Evolutionary conservation across 2,888 invertebrate genomes (phyloP), one percentile per base, ranked within the genome.

Genomic region (Apotomis betuletana): DNA sequence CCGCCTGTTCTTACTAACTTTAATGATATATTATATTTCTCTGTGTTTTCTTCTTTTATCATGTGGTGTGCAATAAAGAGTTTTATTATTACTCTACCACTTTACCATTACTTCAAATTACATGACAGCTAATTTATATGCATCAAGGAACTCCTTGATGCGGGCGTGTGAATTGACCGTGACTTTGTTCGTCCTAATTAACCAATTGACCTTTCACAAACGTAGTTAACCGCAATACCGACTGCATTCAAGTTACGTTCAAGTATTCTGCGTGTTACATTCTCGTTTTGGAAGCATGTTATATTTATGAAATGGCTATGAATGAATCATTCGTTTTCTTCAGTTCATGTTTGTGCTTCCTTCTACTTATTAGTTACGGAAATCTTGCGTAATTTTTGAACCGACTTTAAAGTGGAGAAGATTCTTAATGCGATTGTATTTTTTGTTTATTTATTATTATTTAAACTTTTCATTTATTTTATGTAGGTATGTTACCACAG

Each of bases 171-270:
- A 54, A 57, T 38, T 3, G 63, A 36, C 69, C 69, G 10, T 69
- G 69, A 58, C 63, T 63, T 69, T 63, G 69, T 55, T 38, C 15
- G 41, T 51, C 49, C 51, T 41, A 69, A 63, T 63, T 58, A 38
- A 58, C n/a, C 13, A 54, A 69, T 38, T 63, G 41, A 57, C 63
- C n/a, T 49, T 51, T 27, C 12, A 69, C 41, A 10, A 52, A 58
- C 44, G 63, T 58, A 13, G 8, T 52, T 15, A 27, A 52, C n/a
- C 8, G 64, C 55, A 55, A 27, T 41, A 61, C 49, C 3, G 41
- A 4, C 46, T 27, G 55, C 64, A 44, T 44, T 15, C 44, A n/a
- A 49, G 49, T 55, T 44, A 8, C 15, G 12, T 44, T 27, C 10
- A 63, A 63, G 10, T 44, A 54, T 27, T 55, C 38, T 38, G 46